Base-by-base conservation (phyloP, 2,797 vertebrate genomes). In the Lophotriccus pileatus region DNA sequence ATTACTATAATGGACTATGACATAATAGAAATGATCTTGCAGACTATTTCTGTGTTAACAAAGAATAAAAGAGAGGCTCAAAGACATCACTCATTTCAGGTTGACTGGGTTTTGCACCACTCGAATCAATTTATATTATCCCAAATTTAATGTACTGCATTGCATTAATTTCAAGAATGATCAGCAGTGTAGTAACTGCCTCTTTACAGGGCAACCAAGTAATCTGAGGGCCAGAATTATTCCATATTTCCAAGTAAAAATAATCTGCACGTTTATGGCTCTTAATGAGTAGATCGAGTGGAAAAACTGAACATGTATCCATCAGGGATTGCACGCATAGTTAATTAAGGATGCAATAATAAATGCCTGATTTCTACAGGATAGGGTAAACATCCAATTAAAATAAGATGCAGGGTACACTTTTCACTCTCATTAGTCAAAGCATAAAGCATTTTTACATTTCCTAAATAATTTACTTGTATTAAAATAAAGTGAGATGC, bases 401-500 rank as follows among this genome's bases (percentile, higher is more conserved):
- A 97, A 97, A 92, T 64, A 95, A 95, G 94, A 96, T 70, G 95
- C 85, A 94, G 95, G 55, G 56, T 78, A 97, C 52, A 70, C 68
- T 96, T 97, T 96, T 94, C 81, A 68, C 94, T 90, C 96, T 97
- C 96, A 97, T 97, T 97, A 98, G 96, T 97, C 97, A 97, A 97
- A 96, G 91, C 92, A 97, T 96, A 97, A 98, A 97, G 73, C 93
- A 97, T 97, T 96, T 97, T 94, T 97, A 87, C 79, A n/a, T 97
- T 96, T 92, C 94, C 87, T 98, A 97, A 98, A 98, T 98, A 97
- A 98, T 98, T 98, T 96, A 98, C 95, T 97, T 69, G 76, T 95
- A 92, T 97, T 96, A 97, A 97, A 98, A 98, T 97, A 97, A 97
- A 97, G 96, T 75, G 90, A 98, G 96, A 97, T 74, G 84, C 94